Evolutionary conservation across 2,797 vertebrate genomes (phyloP).

Genomic region (Uromys caudimaculatus): DNA sequence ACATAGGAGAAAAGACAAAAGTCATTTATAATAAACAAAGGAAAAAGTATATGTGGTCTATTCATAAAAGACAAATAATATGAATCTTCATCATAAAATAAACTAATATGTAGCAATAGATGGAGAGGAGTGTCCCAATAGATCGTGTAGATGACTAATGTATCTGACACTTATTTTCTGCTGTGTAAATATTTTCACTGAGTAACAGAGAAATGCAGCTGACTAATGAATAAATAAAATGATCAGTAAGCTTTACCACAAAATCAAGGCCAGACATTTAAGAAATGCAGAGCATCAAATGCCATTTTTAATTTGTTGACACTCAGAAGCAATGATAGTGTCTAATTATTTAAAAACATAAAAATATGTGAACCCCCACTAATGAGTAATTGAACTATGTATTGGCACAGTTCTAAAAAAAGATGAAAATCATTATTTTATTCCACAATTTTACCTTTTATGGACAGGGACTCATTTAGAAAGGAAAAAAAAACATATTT

Average conservation of each 20-base stretch:
- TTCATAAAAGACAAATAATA: background rate
- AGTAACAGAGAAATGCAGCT: background rate
- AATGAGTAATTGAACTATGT: background rate
- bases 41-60: background rate
- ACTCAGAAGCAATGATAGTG: background rate
- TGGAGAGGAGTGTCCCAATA: background rate
- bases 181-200: background rate
- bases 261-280: background rate
- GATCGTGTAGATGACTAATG: background rate
- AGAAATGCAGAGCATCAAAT: background rate
- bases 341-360: background rate
- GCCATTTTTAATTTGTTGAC: background rate
- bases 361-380: background rate
- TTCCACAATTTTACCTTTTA: background rate
- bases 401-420: background rate
- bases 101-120: background rate
- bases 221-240: background rate
- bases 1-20: background rate
- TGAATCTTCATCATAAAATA: background rate
- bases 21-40: background rate
- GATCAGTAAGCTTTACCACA: background rate
- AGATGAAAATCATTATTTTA: background rate
- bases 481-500: background rate
- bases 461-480: background rate
- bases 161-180: background rate